Evolutionary conservation across 1,140 invertebrate species (phyloP).

Genomic region (Cephus cinctus): DNA sequence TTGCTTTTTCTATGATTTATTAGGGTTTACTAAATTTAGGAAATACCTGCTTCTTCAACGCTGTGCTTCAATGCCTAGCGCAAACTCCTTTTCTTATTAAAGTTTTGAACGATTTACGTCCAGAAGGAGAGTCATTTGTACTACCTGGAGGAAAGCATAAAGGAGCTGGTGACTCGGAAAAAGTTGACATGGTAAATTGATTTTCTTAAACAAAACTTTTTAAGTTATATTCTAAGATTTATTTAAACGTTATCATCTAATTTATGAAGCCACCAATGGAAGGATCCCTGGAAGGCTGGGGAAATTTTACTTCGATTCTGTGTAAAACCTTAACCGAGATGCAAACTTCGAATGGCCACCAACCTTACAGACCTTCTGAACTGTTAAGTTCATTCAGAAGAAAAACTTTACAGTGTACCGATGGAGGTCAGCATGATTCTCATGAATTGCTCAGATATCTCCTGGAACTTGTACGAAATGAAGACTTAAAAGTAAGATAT

Average conservation of each 20-base stretch:
- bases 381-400: conserved; percentile 75
- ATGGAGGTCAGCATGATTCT: conserved; percentile 95
- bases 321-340: conserved; percentile 47
- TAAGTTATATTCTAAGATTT: no score
- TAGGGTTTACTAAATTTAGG: conserved; percentile 83
- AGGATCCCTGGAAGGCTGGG: conserved; percentile 70
- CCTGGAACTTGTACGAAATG: conserved; percentile 74
- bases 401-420: conserved; percentile 81
- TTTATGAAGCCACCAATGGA: conserved; percentile 62
- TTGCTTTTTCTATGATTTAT: conserved; percentile 23
- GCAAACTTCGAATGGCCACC: conserved; percentile 51
- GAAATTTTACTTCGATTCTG: conserved; percentile 57
- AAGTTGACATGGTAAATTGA: conserved; percentile 45
- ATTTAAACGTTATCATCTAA: conserved; percentile 12
- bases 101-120: conserved; percentile 69
- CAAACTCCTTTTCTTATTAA: conserved; percentile 80
- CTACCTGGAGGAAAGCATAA: conserved; percentile 69
- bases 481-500: conserved; percentile 42
- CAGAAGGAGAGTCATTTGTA: conserved; percentile 67
- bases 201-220: no score
- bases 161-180: conserved; percentile 42
- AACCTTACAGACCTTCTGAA: conserved; percentile 68
- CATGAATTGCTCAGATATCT: conserved; percentile 91
- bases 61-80: conserved; percentile 87
- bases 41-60: conserved; percentile 97